A percentile compares a stretch with the other conserved stretches of the same genome.
These are phyloP conservation scores for Drosophila nr. perissopoda DNA, from an alignment of 2,888 invertebrate genomes.

Conservation along the genomic window DNA sequence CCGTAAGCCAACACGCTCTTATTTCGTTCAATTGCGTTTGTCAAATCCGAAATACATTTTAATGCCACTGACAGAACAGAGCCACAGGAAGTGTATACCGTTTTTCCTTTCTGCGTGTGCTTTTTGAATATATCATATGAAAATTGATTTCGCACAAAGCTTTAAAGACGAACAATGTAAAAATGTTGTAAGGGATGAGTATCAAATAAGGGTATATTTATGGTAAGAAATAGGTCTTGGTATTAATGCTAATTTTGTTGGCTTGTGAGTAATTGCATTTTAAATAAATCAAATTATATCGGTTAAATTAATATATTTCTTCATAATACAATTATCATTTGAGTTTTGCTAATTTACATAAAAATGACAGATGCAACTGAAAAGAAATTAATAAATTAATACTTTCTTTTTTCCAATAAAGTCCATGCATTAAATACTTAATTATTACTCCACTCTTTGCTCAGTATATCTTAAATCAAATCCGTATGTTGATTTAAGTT, in stretches of 20 bases:
- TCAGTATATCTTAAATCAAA: slow-evolving; percentile 4
- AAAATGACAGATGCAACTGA: not conserved
- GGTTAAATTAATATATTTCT: not conserved
- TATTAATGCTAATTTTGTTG: not conserved
- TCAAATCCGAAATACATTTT: slow-evolving; percentile 64
- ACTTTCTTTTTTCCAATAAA: not conserved
- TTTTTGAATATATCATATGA: slow-evolving; percentile 32
- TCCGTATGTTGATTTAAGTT: slow-evolving; percentile 34
- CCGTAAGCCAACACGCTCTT: slow-evolving; percentile 54
- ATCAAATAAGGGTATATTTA: slow-evolving; percentile 6
- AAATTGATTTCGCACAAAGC: slow-evolving; percentile 42
- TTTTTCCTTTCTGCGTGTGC: slow-evolving; percentile 2
- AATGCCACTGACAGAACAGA: slow-evolving; percentile 51
- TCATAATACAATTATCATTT: not conserved
- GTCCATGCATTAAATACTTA: not conserved
- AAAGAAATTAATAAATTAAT: not conserved
- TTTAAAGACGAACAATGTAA: slow-evolving; percentile 29
- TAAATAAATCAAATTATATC: not conserved
- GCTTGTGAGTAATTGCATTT: not conserved
- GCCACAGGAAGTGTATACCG: slow-evolving; percentile 20
- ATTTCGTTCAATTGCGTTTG: slow-evolving; percentile 73
- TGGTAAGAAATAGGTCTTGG: not conserved
- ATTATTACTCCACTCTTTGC: not conserved
- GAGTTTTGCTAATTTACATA: not conserved
- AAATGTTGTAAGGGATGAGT: slow-evolving; percentile 4